Evolutionary conservation across 2,888 invertebrate genomes (phyloP), one percentile per base, ranked within the genome.

Genomic region (Sialis fuliginosa): DNA sequence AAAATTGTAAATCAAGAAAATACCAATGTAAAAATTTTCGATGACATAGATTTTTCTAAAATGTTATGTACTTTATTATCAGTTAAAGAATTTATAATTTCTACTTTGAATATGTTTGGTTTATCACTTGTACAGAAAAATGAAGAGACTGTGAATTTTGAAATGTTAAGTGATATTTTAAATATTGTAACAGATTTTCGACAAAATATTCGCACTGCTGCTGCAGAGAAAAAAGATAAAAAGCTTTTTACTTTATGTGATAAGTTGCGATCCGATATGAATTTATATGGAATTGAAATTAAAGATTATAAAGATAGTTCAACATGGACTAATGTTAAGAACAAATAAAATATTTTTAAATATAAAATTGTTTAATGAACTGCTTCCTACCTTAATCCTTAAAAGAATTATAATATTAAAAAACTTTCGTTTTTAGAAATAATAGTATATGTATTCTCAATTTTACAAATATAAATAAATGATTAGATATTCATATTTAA

Each of bases 171-270:
- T 48, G 63, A 69, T 41, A 55, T 84, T 34, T 62, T 84, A 44
- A 74, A 81, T 47, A 70, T 74, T 47, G 63, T 82, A 39, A 71
- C 81, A 1, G 68, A 72, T 46, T 77, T 82, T 52, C 69, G 85
- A 47, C 68, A 69, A 52, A 64, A 64, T 22, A 70, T 85, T 6
- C 68, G 85, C 54, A 58, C 60, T n/a, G 65, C 70, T 57, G 79
- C 76, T 5, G 56, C 78, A 31, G 54, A 59, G 9, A 62, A 57
- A 0, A 81, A 80, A 58, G 74, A 80, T 60, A 64, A 69, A 33
- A 69, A 72, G 39, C 56, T 82, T 22, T 64, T 85, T 47, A 62
- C 58, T 50, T 72, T 77, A 12, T 84, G 84, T 65, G 87, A 87
- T 62, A 60, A 70, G 49, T 70, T 79, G 5, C 69, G 87, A 50